Evolutionary conservation across 2,888 invertebrate genomes (phyloP), one percentile per base, ranked within the genome.

Genomic region (Brenthis ino): DNA sequence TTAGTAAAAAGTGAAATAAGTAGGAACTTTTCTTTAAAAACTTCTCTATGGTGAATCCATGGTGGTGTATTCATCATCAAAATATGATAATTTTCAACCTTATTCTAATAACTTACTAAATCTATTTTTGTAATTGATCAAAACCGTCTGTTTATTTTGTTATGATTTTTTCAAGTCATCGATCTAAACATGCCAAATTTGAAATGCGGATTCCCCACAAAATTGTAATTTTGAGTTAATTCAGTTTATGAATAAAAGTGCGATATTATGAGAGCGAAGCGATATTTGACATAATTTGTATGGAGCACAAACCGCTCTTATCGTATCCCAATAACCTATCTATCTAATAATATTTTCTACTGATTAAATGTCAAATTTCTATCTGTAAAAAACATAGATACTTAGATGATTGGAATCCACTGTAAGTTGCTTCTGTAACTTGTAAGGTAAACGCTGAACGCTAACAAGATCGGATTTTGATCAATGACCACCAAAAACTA

Each of bases 181-280:
- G 1, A 20, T 20, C 20, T 56, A 56, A 37, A 24, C 56, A 28
- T 56, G 56, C 37, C 37, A 37, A 56, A 56, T 28, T 56, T 56
- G 37, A 56, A 56, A 56, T 56, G 56, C 56, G 56, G 56, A 28
- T 37, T 56, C 14, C 56, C 56, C 56, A 56, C 56, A 56, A 56
- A 56, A 56, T 56, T 56, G 37, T 56, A 28, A 56, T 56, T 56
- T 56, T 56, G 37, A 56, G 56, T 56, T 56, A 56, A 56, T 56
- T 37, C 56, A 24, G 50, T 50, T 50, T 50, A 50, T 50, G 50
- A 50, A 50, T 50, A 50, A 50, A 50, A 14, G n/a, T 50, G 50
- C 50, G 50, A 50, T 37, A 6, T 37, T 37, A 8, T 37, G 8
- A 37, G 37, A 37, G 37, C 37, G 8, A 37, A 6, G 8, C 6